Conservation (phyloP, 2,113 vertebrate genomes). For the Cyprinodon variegatus region DNA sequence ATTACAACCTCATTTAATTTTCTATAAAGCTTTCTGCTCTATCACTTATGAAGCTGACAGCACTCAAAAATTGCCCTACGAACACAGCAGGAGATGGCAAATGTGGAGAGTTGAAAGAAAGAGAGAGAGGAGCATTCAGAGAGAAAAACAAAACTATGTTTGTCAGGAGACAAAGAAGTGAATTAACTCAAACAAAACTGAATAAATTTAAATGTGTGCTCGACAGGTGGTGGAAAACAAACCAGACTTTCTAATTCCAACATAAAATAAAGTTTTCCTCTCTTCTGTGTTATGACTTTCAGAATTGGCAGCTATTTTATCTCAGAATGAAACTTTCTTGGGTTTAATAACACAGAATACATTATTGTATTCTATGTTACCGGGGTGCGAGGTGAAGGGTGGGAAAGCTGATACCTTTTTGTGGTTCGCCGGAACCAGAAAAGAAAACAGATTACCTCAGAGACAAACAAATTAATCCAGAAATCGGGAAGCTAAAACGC, state of each 20-base stretch:
- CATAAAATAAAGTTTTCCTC: slow-evolving; percentile 27
- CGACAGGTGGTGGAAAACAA: slow-evolving; percentile 30
- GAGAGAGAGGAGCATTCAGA: not conserved
- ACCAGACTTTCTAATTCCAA: slow-evolving; percentile 20
- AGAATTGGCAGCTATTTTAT: slow-evolving; percentile 36
- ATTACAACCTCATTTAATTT: slow-evolving; percentile 1
- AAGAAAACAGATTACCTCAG: slow-evolving; percentile 45
- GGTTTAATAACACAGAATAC: slow-evolving; percentile 31
- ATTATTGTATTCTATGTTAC: slow-evolving; percentile 10
- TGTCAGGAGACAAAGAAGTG: slow-evolving; percentile 10
- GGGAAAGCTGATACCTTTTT: slow-evolving; percentile 10
- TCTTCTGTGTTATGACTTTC: slow-evolving; percentile 14
- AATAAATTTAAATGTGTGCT: slow-evolving; percentile 19
- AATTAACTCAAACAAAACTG: slow-evolving; percentile 9
- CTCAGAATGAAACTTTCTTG: slow-evolving; percentile 30
- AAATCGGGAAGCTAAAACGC: slow-evolving; percentile 27
- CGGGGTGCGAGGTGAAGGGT: slow-evolving; percentile 13
- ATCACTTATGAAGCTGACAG: not conserved
- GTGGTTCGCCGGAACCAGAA: slow-evolving; percentile 30
- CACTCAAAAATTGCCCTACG: not conserved
- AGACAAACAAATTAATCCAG: slow-evolving; percentile 46
- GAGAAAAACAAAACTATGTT: slow-evolving; percentile 1
- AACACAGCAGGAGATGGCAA: not conserved
- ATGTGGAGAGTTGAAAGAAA: not conserved
- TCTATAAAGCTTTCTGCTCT: slow-evolving; percentile 2